These are phyloP conservation scores for Diabrotica undecimpunctata DNA, from an alignment of 1,140 invertebrate species.

Conservation along the genomic window DNA sequence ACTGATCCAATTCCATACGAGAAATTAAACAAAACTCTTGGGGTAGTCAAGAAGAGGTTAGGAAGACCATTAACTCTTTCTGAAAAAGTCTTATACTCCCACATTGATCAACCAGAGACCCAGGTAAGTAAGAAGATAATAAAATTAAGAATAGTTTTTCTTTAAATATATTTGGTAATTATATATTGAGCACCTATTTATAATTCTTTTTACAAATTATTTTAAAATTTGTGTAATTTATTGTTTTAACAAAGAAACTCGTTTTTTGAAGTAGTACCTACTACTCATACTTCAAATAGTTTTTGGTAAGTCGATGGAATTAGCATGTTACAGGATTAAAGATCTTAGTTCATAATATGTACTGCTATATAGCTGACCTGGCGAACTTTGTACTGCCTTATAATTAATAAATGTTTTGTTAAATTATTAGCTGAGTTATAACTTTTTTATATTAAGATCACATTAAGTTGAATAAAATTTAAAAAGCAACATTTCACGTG, in stretches of 20 bases:
- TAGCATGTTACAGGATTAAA: too few species aligned
- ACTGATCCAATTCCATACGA: constrained; percentile 83
- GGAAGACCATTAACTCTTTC: constrained; percentile 92
- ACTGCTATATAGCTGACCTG: background rate
- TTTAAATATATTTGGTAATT: constrained; percentile 4
- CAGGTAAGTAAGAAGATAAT: constrained; percentile 59
- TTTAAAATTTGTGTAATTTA: too few species aligned
- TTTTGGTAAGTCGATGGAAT: too few species aligned
- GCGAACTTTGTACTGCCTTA: background rate
- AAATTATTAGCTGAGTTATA: constrained; percentile 2
- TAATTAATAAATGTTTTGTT: background rate
- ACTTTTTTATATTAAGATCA: background rate
- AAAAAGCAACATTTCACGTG: background rate
- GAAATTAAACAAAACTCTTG: constrained; percentile 78
- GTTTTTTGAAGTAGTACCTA: too few species aligned
- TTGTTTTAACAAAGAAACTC: too few species aligned
- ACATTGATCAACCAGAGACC: constrained; percentile 88
- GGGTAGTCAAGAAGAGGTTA: constrained; percentile 84
- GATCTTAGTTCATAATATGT: too few species aligned
- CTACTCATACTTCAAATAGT: too few species aligned
- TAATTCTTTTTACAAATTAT: too few species aligned
- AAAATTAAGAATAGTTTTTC: constrained; percentile 15
- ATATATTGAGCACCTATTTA: too few species aligned
- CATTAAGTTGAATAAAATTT: background rate
- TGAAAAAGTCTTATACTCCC: constrained; percentile 97